Percentiles rank a stretch among this genome's conserved stretches.
phyloP scores from a whole-genome alignment of 2,888 invertebrate genomes.

The Epirrita christyi region DNA sequence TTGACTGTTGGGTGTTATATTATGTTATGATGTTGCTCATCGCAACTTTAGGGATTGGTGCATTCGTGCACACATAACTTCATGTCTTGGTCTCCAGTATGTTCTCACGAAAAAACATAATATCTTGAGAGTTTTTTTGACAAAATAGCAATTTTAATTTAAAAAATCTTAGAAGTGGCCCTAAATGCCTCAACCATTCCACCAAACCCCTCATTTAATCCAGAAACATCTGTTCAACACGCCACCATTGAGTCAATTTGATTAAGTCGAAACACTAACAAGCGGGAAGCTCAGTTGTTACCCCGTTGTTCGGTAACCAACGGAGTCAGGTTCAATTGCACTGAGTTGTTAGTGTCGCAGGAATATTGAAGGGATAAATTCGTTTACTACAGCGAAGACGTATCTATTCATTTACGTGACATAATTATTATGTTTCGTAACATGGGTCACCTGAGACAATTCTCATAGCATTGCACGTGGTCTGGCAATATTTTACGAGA shows the following conservation, averaged over 20 bases:
- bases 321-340: conserved; percentile 21
- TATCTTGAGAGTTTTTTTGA: too few relatives aligned
- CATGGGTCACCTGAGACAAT: too few relatives aligned
- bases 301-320: conserved; percentile 16
- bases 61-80: too few relatives aligned
- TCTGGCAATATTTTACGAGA: too few relatives aligned
- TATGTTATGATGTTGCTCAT: too few relatives aligned
- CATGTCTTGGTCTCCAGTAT: too few relatives aligned
- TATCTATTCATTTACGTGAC: too few relatives aligned
- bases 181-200: neutral
- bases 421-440: too few relatives aligned
- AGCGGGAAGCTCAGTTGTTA: conserved; percentile 12
- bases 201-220: neutral
- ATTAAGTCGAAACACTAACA: conserved; percentile 28
- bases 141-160: neutral
- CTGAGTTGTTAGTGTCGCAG: conserved; percentile 2
- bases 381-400: conserved; percentile 7
- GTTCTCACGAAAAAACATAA: too few relatives aligned
- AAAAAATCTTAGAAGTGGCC: neutral
- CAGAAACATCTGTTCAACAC: conserved; percentile 18
- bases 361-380: conserved; percentile 20
- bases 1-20: too few relatives aligned
- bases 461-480: too few relatives aligned
- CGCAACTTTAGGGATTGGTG: too few relatives aligned
- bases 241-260: conserved; percentile 20